A percentile compares a stretch with the other conserved stretches of the same genome.
Evolutionary conservation across 30 jellyfish, hydroid and myxozoan species (phyloP).

Genomic region (Rhopilema esculentum): DNA sequence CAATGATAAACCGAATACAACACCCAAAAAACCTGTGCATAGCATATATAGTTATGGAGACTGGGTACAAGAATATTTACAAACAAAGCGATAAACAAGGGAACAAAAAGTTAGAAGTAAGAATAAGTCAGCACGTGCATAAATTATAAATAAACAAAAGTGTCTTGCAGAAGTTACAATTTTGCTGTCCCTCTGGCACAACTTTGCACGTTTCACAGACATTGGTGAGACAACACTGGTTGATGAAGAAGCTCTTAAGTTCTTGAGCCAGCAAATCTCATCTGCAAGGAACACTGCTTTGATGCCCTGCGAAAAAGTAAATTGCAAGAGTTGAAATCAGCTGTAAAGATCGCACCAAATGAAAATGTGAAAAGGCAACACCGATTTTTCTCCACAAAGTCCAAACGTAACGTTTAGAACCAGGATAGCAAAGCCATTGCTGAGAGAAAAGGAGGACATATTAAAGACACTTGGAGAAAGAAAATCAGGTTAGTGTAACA

Average conservation of each 20-base stretch:
- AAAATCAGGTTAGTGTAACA: conserved; percentile 21
- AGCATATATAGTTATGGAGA: too few relatives aligned
- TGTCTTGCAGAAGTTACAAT: too few relatives aligned
- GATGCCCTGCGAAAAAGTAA: conserved; percentile 24
- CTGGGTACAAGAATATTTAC: too few relatives aligned
- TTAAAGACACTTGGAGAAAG: conserved; percentile 17
- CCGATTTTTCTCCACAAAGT: conserved; percentile 21
- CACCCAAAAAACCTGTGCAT: too few relatives aligned
- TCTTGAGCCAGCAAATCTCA: conserved; percentile 6
- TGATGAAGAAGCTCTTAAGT: conserved; percentile 4
- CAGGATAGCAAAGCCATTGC: conserved; percentile 23
- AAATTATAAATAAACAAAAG: too few relatives aligned
- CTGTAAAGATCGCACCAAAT: conserved; percentile 20
- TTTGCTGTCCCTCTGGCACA: too few relatives aligned
- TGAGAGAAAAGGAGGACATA: conserved; percentile 28
- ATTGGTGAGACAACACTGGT: conserved; percentile 20
- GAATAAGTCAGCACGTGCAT: too few relatives aligned
- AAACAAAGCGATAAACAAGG: too few relatives aligned
- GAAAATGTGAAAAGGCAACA: conserved; percentile 20
- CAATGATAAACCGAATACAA: too few relatives aligned
- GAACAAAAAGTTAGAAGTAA: too few relatives aligned
- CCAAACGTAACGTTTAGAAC: conserved; percentile 12
- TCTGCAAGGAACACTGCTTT: conserved; percentile 24
- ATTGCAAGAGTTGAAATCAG: conserved; percentile 14
- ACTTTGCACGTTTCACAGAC: too few relatives aligned